phyloP scores from a whole-genome alignment of 2,888 invertebrate genomes.

The Callinectes sapidus region DNA sequence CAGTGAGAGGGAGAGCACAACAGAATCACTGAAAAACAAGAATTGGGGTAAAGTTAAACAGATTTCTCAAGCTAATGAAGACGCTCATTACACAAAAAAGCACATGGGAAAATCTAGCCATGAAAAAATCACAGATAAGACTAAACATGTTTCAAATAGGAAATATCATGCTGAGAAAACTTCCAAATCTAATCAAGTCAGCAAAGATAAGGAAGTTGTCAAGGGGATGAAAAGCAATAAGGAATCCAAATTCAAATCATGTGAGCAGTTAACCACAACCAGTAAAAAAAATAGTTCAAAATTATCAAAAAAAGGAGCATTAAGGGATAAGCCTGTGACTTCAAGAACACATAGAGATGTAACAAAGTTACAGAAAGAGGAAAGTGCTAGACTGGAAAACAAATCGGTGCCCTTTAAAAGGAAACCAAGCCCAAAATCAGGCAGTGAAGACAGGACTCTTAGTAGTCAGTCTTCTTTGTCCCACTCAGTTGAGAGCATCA shows the following conservation, averaged over 20 bases:
- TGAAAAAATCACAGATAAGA: not conserved
- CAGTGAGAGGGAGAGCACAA: conserved; percentile 25
- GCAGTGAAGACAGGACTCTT: not conserved
- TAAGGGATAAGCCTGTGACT: not conserved
- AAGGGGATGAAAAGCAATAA: not conserved
- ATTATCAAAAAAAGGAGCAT: not conserved
- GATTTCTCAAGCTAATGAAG: not conserved
- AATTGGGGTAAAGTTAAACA: not conserved
- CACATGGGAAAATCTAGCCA: not conserved
- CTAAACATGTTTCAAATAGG: not conserved
- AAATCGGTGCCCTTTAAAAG: not conserved
- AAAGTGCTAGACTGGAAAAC: not conserved
- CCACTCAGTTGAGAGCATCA: not conserved
- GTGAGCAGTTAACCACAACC: not conserved
- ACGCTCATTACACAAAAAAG: not conserved
- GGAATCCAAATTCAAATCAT: not conserved
- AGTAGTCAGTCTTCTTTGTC: not conserved
- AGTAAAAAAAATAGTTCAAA: not conserved
- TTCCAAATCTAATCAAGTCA: not conserved
- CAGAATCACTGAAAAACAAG: not conserved
- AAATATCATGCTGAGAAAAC: not conserved
- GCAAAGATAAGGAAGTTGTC: not conserved
- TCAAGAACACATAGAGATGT: not conserved
- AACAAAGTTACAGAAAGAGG: not conserved
- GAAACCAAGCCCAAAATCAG: not conserved